Conservation (phyloP, 2,888 invertebrate species). For the Drosophila recens region DNA sequence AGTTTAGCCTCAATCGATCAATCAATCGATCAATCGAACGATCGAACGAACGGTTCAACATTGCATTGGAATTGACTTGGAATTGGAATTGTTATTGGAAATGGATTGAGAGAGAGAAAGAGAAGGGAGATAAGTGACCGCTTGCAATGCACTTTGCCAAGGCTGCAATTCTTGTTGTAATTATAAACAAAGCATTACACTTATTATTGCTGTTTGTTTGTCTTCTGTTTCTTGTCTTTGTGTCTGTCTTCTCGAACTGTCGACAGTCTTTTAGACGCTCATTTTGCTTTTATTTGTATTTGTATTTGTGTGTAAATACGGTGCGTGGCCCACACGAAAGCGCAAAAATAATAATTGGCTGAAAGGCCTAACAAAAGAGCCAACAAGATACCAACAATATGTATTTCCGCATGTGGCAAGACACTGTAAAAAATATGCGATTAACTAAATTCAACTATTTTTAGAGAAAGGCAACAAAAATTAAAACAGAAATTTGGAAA, state of each 20-base stretch:
- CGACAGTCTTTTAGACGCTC: conserved; percentile 9
- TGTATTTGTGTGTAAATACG: conserved; percentile 15
- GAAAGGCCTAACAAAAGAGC: conserved; percentile 34
- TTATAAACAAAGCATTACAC: conserved; percentile 38
- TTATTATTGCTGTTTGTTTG: conserved; percentile 8
- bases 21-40: conserved; percentile 34
- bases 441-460: background rate
- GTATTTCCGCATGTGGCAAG: conserved; percentile 50
- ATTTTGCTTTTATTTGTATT: conserved; percentile 20
- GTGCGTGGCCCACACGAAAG: conserved; percentile 44
- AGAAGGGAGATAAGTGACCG: conserved; percentile 19
- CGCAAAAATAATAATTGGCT: conserved; percentile 27
- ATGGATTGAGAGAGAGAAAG: conserved; percentile 1
- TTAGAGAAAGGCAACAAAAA: no score
- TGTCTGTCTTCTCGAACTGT: conserved; percentile 2
- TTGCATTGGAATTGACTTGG: conserved; percentile 29
- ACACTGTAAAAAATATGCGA: conserved; percentile 22
- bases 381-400: conserved; percentile 15
- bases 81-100: conserved; percentile 7
- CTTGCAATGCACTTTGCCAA: conserved; percentile 52
- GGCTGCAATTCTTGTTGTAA: conserved; percentile 43
- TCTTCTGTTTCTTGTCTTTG: conserved; percentile 8
- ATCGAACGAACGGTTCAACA: conserved; percentile 57
- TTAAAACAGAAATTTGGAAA: no score
- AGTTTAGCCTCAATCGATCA: conserved; percentile 62